Base-by-base conservation (phyloP, 2,797 vertebrate genomes). In the Neoniphon sammara region DNA sequence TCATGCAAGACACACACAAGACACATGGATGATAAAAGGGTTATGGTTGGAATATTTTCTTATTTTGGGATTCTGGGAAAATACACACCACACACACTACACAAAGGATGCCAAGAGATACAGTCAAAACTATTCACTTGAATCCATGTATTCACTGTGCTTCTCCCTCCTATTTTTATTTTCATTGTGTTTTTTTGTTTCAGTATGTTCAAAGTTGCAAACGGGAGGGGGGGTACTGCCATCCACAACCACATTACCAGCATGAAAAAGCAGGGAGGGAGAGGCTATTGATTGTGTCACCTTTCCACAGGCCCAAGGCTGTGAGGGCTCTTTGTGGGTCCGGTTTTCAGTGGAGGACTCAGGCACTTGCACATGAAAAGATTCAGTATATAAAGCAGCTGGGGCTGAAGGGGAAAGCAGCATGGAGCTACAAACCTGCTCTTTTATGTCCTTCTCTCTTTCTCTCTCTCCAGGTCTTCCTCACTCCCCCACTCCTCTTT, bases 221-320 rank as follows among this genome's bases (percentile, higher is more conserved):
- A 27, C 25, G 66, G 30, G 64, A 23, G 8, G 46, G 44, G 21
- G 53, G 71, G 53, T 68, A 66, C 61, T 69, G 74, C 70, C 57
- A 70, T 46, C 66, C 54, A 66, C 56, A 77, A 58, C 55, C 39
- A 70, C 78, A 85, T 76, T 75, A 67, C 55, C 65, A 46, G 75
- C 75, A 73, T 66, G 81, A 79, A 77, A 46, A 71, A 62, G 79
- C 63, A 21, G 14, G 72, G 66, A 77, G 50, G 63, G 78, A 70
- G 76, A 79, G 62, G 62, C 73, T 86, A 91, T 91, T 85, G 91
- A 92, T 91, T 89, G 86, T 90, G 91, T 92, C 92, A 92, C 85
- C 85, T 92, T 84, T 90, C 91, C 83, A 83, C 71, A 65, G 70
- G 80, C 87, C 74, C 1, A 42, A 72, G 85, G 90, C 89, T 88